Base-by-base conservation (phyloP, 2,888 invertebrate species). In the Hypomecis atomaria region DNA sequence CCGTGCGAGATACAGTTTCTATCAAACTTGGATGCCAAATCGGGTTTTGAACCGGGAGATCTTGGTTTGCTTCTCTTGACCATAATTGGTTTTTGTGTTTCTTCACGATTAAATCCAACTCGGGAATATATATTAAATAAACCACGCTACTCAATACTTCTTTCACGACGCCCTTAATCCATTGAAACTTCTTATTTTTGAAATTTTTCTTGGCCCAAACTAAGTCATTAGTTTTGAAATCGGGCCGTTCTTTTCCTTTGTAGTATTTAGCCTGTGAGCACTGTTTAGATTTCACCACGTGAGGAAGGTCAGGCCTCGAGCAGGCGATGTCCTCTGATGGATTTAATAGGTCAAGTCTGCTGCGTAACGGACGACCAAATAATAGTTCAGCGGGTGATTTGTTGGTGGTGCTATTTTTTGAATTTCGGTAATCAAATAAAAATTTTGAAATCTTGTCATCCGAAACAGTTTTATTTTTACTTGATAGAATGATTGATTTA, bases 311-410 rank as follows among this genome's bases (percentile, higher is more conserved):
- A 49, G 58, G 33, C 36, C 37, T 34, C 11, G 38, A 34, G 42
- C 40, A 70, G 8, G 34, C 73, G 6, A 70, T 11, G 0, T 67
- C 44, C 13, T 11, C 5, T 13, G 44, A 5, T 6, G 44, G 44
- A 5, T 5, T 13, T 5, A 44, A 5, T 13, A 43, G 44, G 9
- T 44, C 44, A 13, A 44, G 13, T 13, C 44, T 13, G 53, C 37
- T 59, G 59, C 8, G 70, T 48, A 6, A 70, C 40, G 58, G 37
- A 0, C 59, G 69, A 1, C 72, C 68, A 42, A 57, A 71, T 0
- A 71, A 60, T n/a, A 72, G 11, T 34, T 74, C 54, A 0, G 74
- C 72, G 0, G 72, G 74, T 1, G 71, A 71, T 7, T 36, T 42
- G n/a, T 56, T 70, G 4, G 71, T 74, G 52, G 56, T 58, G 47